phyloP scores from a whole-genome alignment of 2,888 invertebrate species.

The Eristalinus aeneus region DNA sequence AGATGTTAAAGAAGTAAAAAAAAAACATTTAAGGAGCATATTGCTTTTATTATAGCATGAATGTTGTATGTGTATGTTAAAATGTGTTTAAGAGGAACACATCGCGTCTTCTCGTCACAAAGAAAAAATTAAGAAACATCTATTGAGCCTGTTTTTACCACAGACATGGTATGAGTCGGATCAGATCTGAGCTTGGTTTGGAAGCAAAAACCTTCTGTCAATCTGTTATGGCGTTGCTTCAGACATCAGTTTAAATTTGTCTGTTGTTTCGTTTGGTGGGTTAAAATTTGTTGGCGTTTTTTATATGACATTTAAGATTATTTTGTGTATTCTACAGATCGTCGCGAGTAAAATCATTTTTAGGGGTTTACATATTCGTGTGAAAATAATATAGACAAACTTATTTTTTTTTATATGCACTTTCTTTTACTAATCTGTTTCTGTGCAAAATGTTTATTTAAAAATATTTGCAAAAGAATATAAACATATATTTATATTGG shows the following conservation, averaged over 20 bases:
- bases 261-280: slow-evolving; percentile 44
- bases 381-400: neutral
- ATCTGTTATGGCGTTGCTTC: slow-evolving; percentile 54
- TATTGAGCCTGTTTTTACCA: slow-evolving; percentile 58
- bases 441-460: neutral
- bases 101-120: slow-evolving; percentile 54
- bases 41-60: neutral
- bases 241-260: slow-evolving; percentile 65
- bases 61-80: neutral
- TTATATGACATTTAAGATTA: neutral
- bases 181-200: slow-evolving; percentile 63
- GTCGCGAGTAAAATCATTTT: neutral
- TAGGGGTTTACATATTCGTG: neutral
- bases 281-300: slow-evolving; percentile 1
- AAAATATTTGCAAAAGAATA: too few species aligned
- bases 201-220: slow-evolving; percentile 46
- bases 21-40: neutral
- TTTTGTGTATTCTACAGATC: neutral
- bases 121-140: slow-evolving; percentile 49
- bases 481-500: neutral
- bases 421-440: neutral
- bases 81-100: slow-evolving; percentile 50
- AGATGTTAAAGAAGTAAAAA: too few species aligned
- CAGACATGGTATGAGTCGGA: slow-evolving; percentile 42
- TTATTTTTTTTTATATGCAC: too few species aligned